Percentiles rank a stretch among this genome's conserved stretches.
phyloP scores from a whole-genome alignment of 2,888 invertebrate genomes.

The Sympetrum striolatum region DNA sequence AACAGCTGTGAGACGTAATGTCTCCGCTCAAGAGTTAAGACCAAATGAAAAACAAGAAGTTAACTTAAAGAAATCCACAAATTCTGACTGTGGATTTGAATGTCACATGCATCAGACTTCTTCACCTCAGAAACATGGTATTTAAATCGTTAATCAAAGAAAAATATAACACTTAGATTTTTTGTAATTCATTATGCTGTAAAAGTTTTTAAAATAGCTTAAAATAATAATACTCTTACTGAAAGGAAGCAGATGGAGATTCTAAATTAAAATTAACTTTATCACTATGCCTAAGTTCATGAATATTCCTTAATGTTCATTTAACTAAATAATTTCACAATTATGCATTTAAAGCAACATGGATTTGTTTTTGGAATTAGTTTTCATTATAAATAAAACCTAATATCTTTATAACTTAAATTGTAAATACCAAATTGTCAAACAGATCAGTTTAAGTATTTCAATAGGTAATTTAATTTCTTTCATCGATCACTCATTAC shows the following conservation, averaged over 20 bases:
- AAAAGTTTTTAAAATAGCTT: neutral
- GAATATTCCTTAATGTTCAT: too few species aligned
- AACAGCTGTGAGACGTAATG: neutral
- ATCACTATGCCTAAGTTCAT: too few species aligned
- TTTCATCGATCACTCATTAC: too few species aligned
- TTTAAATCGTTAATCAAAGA: neutral
- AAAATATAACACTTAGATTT: neutral
- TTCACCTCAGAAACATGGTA: conserved; percentile 35
- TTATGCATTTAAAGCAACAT: too few species aligned
- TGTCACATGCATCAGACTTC: conserved; percentile 1
- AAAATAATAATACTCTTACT: neutral
- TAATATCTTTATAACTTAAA: too few species aligned
- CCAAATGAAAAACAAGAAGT: conserved; percentile 15
- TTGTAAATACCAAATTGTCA: too few species aligned
- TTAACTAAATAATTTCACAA: too few species aligned
- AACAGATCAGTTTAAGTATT: too few species aligned
- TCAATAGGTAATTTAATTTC: too few species aligned
- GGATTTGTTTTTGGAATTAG: too few species aligned
- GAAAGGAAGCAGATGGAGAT: too few species aligned
- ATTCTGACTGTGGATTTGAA: conserved; percentile 3
- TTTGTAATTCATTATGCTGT: neutral
- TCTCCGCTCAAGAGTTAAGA: conserved; percentile 17
- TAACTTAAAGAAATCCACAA: neutral
- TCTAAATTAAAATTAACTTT: neutral
- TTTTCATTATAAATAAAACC: too few species aligned